Base-by-base conservation (phyloP, 2,888 invertebrate genomes). In the Litoditis marina region DNA sequence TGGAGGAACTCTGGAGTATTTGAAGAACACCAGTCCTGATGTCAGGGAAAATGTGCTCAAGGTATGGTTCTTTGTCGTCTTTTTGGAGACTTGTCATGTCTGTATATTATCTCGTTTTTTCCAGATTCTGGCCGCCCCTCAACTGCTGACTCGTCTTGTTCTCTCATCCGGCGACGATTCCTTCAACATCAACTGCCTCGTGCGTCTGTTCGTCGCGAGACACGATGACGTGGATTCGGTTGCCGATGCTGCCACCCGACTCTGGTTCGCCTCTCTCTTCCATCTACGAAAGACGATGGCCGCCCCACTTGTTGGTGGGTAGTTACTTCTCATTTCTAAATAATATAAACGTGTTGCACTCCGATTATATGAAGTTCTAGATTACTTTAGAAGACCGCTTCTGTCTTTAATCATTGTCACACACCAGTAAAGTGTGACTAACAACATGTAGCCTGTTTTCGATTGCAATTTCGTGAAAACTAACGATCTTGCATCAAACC, bases 61-160 rank as follows among this genome's bases (percentile, higher is more conserved):
- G 50, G 55, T 61, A 22, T 13, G 25, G 11, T n/a, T n/a, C n/a
- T n/a, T n/a, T n/a, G 11, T 34, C 22, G 8, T 11, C 8, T 27
- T 1, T 54, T 53, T 30, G 1, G 27, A 49, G 16, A 16, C 11
- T 22, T 50, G 19, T 55, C n/a, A 22, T n/a, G 1, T 28, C 13
- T 52, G 13, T 31, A 11, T 13, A 39, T 30, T 54, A 25, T 42
- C 22, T 19, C 13, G 13, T 57, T 31, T 16, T 2, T 44, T 53
- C n/a, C 30, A 73, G 56, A 55, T 71, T 13, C 57, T 73, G n/a
- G 64, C 68, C 0, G 71, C 73, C 0, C 70, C 69, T 32, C 71
- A 73, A 27, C 60, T 73, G 25, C 58, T 73, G 31, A 69, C 69
- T 60, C 56, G 73, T 55, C 57, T 73, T 6, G 65, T 68, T 11